Conservation (phyloP, 2,888 invertebrate species). For the Physocephala rufipes region DNA sequence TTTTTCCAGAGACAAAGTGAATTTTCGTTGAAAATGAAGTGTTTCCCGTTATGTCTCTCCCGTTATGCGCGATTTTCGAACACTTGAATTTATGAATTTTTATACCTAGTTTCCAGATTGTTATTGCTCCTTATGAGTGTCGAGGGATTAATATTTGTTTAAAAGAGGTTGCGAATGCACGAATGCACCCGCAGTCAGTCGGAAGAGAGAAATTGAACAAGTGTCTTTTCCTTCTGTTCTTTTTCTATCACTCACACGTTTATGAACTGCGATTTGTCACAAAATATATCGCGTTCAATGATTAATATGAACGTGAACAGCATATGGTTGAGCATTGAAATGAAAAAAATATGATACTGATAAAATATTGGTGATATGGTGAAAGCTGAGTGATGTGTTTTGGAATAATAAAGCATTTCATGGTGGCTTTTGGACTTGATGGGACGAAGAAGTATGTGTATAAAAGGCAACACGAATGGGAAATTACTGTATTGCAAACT, state of each 20-base stretch:
- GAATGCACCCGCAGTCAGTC: not conserved
- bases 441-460: not conserved
- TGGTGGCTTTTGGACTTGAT: not conserved
- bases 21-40: no score
- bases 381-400: not conserved
- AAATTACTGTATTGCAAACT: no score
- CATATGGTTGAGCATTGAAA: no score
- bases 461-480: no score
- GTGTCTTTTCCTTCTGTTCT: not conserved
- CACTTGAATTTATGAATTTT: not conserved
- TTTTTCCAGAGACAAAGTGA: no score
- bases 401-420: not conserved
- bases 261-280: conserved; percentile 28
- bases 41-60: no score
- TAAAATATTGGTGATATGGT: not conserved
- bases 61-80: no score
- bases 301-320: conserved; percentile 5
- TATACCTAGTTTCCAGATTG: conserved; percentile 8
- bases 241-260: conserved; percentile 21
- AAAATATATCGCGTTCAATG: conserved; percentile 4
- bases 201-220: not conserved
- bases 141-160: conserved; percentile 33
- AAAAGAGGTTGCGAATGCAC: conserved; percentile 15
- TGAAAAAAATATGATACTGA: not conserved
- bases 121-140: conserved; percentile 27